Evolutionary conservation across 1,140 invertebrate genomes (phyloP).

Genomic region (Belonocnema kinseyi): DNA sequence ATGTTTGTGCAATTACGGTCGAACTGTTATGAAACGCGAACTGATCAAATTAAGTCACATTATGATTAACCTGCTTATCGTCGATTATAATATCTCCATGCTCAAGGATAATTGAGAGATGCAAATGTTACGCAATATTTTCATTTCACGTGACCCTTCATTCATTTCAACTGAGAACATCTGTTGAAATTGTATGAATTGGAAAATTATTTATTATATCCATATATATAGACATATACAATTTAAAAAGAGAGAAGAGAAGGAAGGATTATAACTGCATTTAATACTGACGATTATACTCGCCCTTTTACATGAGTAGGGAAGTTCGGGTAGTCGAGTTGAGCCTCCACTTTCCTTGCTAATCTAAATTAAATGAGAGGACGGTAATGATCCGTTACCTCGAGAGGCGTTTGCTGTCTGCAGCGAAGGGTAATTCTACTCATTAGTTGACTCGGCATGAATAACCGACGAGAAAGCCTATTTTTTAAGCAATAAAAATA

Average conservation of each 20-base stretch:
- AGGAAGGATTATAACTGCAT: neutral
- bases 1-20: constrained; percentile 62
- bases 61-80: constrained; percentile 52
- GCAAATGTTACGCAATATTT: too few relatives aligned
- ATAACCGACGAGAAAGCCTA: neutral
- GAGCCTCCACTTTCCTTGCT: constrained; percentile 43
- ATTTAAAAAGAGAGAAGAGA: neutral
- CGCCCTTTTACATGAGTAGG: neutral
- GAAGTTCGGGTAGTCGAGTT: neutral
- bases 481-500: neutral
- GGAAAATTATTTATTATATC: neutral
- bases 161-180: too few relatives aligned
- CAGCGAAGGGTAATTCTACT: neutral
- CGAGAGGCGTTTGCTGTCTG: constrained; percentile 46
- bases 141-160: too few relatives aligned
- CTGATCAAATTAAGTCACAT: constrained; percentile 63
- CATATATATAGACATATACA: neutral
- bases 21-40: constrained; percentile 53
- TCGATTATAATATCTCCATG: constrained; percentile 42
- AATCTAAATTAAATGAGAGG: constrained; percentile 65
- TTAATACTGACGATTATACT: neutral
- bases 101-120: neutral
- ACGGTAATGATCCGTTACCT: constrained; percentile 64
- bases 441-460: neutral
- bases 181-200: neutral